Conservation (phyloP, 1,140 invertebrate genomes). For the Oreohelix idahoensis region DNA sequence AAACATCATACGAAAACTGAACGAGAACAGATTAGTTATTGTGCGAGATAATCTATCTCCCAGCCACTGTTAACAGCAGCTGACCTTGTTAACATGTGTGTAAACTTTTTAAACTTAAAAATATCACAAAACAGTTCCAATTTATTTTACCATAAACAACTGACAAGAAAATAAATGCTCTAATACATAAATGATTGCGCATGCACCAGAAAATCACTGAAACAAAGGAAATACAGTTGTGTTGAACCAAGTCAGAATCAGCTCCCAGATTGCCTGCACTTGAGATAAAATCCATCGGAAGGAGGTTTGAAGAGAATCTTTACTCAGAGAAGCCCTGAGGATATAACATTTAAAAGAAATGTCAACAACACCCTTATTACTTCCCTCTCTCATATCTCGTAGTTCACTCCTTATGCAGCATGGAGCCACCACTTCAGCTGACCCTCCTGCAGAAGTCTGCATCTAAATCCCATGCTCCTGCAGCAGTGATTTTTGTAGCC, state of each 20-base stretch:
- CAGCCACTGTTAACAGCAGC: too few relatives aligned
- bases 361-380: background rate
- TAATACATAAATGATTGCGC: background rate
- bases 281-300: background rate
- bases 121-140: too few relatives aligned
- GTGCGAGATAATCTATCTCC: too few relatives aligned
- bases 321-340: constrained; percentile 17
- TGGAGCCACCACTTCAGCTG: too few relatives aligned
- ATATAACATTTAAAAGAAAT: background rate
- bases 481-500: too few relatives aligned
- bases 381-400: background rate
- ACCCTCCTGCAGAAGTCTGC: background rate
- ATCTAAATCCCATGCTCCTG: too few relatives aligned
- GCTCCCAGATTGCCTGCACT: constrained; percentile 9
- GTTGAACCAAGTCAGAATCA: background rate
- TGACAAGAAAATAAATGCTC: background rate
- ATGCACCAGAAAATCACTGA: background rate
- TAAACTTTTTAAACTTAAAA: too few relatives aligned
- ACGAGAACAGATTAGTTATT: too few relatives aligned
- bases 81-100: too few relatives aligned
- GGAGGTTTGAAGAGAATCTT: constrained; percentile 8
- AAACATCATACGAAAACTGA: too few relatives aligned
- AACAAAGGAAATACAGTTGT: background rate
- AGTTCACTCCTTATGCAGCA: too few relatives aligned
- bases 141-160: background rate